Base-by-base conservation (phyloP, 2,797 vertebrate species). In the Arnoldichthys spilopterus region DNA sequence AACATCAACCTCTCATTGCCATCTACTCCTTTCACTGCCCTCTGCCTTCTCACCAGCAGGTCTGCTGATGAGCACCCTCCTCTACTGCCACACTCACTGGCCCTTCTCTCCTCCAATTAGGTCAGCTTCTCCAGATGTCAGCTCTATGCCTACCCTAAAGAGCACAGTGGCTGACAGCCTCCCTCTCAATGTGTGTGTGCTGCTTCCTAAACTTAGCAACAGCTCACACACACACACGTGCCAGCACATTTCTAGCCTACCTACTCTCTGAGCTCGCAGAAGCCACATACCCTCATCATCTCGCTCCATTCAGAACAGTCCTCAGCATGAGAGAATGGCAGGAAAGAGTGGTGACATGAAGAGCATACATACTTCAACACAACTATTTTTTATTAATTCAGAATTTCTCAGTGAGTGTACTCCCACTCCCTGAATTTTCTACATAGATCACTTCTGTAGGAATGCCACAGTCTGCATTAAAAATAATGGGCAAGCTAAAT, bases 51-150 rank as follows among this genome's bases (percentile, higher is more conserved):
- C 59, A 3, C 63, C 34, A 30, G 18, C 63, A 32, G 24, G 22
- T 69, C 66, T 47, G 66, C 64, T 70, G 45, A 69, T 77, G 34
- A 70, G 64, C 51, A 53, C 49, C 49, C 51, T 47, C 64, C 16
- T 6, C 34, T 53, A 54, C 51, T 37, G 69, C 69, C 51, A 54
- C 69, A 72, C 62, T 56, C 62, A 67, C 59, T 30, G 64, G 47
- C 15, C 30, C 37, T 66, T 74, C 69, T 62, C 62, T 78, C 51
- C 51, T 66, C 45, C 54, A 62, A 82, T 82, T 69, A 82, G 70
- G 54, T 77, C 70, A 78, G 54, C 24, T 63, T 62, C 66, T 63
- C 58, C 54, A 78, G 34, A n/a, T 75, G 64, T 56, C 73, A 64
- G 72, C 56, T 28, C 30, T 26, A 28, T 47, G n/a, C 58, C 12